These are phyloP conservation scores for Augochlorella aurata DNA, from an alignment of 2,888 invertebrate genomes.

Conservation along the genomic window DNA sequence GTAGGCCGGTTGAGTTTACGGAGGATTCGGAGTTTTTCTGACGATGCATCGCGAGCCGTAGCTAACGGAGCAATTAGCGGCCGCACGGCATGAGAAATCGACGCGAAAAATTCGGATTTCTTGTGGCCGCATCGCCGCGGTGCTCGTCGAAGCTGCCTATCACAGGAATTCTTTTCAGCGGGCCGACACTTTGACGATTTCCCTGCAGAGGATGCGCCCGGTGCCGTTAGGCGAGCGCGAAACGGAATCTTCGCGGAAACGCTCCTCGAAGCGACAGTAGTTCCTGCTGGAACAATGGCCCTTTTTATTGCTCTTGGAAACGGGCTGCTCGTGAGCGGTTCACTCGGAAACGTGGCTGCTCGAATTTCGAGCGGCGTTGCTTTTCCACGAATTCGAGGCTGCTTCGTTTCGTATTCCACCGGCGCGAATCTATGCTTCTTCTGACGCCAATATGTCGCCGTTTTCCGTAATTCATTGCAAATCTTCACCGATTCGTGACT, in stretches of 20 bases:
- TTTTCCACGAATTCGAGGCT: neutral
- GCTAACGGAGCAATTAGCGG: conserved; percentile 32
- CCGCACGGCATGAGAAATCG: conserved; percentile 17
- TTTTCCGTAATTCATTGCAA: neutral
- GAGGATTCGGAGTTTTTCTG: neutral
- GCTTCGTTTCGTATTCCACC: neutral
- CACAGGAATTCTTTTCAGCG: conserved; percentile 41
- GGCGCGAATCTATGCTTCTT: neutral
- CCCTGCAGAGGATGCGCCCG: conserved; percentile 61
- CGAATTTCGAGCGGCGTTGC: neutral
- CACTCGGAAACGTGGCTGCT: neutral
- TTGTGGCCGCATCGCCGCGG: conserved; percentile 3
- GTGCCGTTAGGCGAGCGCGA: conserved; percentile 67
- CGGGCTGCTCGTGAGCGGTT: conserved; percentile 14
- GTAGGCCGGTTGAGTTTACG: neutral
- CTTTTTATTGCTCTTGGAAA: conserved; percentile 57
- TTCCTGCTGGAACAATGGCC: conserved; percentile 64
- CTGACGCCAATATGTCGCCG: neutral
- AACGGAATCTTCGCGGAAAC: conserved; percentile 69
- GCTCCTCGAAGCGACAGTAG: conserved; percentile 65
- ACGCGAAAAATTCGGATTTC: conserved; percentile 38
- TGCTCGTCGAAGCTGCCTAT: conserved; percentile 33
- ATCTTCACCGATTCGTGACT: too few relatives aligned
- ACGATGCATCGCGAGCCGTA: conserved; percentile 10
- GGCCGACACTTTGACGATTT: conserved; percentile 58